Conservation (phyloP, 2,797 vertebrate genomes). For the Enteromius mattozi region DNA sequence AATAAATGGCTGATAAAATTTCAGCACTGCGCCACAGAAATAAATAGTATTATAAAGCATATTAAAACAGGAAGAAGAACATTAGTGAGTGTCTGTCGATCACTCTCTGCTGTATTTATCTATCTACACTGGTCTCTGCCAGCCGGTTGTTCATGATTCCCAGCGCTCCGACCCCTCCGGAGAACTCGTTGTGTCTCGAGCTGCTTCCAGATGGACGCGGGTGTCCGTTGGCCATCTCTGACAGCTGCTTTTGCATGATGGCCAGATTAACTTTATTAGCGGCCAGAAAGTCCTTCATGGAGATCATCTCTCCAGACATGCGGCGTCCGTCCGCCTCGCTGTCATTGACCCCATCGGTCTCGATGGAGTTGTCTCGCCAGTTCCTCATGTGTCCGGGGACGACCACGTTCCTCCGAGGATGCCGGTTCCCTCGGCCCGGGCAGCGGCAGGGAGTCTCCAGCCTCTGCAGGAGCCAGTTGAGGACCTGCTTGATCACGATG, state of each 20-base stretch:
- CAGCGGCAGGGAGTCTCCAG: conserved; percentile 80
- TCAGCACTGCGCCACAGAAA: no score
- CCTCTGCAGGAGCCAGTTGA: conserved; percentile 91
- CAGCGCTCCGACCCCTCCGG: conserved; percentile 90
- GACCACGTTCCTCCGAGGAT: conserved; percentile 83
- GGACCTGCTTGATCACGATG: conserved; percentile 94
- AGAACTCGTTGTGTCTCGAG: conserved; percentile 87
- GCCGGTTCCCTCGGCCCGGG: conserved; percentile 73
- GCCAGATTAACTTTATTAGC: conserved; percentile 93
- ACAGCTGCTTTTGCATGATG: conserved; percentile 95
- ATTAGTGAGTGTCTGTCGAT: accelerated
- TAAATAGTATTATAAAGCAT: no score
- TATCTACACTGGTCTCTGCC: conserved; percentile 92
- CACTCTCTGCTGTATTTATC: conserved; percentile 71
- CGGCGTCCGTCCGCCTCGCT: conserved; percentile 88
- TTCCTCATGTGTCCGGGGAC: conserved; percentile 81
- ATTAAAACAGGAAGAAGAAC: no score
- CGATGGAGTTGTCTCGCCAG: conserved; percentile 84
- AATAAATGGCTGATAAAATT: no score
- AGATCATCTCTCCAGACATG: conserved; percentile 94
- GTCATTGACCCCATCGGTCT: conserved; percentile 86
- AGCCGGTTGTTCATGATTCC: conserved; percentile 98
- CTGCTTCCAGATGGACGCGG: conserved; percentile 78
- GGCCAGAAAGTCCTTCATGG: conserved; percentile 92
- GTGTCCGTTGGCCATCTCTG: conserved; percentile 89